Base-by-base conservation (phyloP, 2,113 vertebrate species). In the Pangasianodon gigas region DNA sequence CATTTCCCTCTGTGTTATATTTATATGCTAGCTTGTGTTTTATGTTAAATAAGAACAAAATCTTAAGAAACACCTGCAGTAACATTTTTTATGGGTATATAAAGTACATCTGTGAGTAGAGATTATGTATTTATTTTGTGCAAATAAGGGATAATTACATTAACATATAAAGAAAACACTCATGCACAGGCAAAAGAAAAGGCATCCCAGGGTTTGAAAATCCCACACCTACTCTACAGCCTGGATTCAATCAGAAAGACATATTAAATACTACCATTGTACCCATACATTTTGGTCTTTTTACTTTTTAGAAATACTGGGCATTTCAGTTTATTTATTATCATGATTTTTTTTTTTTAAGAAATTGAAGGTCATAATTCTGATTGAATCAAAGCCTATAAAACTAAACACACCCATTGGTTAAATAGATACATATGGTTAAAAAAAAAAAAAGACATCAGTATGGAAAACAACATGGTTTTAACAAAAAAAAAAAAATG, bases 91-190 rank as follows among this genome's bases (percentile, higher is more conserved):
- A 60, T 24, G 44, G 4, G 54, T 44, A 62, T 81, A 86, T 86
- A 71, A 46, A 82, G 13, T 48, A 74, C 26, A 88, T 83, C 24
- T 46, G 26, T 82, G 37, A 83, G 41, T 62, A 62, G n/a, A 62
- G 56, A 86, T 88, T 89, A 90, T 62, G 60, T 80, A 82, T 92
- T 92, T 92, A 92, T 92, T 92, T 81, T 86, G 89, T 89, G 89
- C 89, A 89, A 82, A 90, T 90, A 82, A 90, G 75, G 7, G 44
- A 91, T 84, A 87, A 91, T 56, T 79, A 85, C 86, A 90, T 85
- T 80, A 90, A 90, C 84, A 87, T 86, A 90, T 69, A 54, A 87
- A 84, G 67, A 86, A 86, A 90, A 85, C 75, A 86, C 71, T 79
- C 89, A 91, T 91, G 89, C 83, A 88, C 87, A 90, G 84, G 75